Percentiles rank a stretch among this genome's conserved stretches.
Evolutionary conservation across 2,888 invertebrate species (phyloP).

Genomic region (Acanthosepion esculentum): DNA sequence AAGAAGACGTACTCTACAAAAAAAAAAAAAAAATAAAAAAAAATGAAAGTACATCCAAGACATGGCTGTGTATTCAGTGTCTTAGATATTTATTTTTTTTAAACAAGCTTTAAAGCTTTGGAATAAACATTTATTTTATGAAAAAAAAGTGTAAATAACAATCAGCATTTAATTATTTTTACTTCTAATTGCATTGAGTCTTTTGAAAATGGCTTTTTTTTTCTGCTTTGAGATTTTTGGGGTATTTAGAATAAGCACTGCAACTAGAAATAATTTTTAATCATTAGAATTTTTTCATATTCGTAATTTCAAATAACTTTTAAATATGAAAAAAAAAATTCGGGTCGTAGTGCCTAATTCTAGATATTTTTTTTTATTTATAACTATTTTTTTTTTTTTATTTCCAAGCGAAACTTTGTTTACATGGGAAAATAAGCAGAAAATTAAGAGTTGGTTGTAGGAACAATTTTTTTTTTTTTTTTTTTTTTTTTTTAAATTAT

Average conservation of each 20-base stretch:
- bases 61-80: neutral
- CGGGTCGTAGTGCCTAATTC: too few species aligned
- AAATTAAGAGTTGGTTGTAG: neutral
- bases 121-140: too few species aligned
- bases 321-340: too few species aligned
- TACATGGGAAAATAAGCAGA: neutral
- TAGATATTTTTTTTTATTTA: neutral
- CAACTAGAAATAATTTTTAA: too few species aligned
- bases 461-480: neutral
- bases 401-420: neutral
- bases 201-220: neutral
- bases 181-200: neutral
- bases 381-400: neutral
- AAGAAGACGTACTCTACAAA: neutral
- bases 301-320: too few species aligned
- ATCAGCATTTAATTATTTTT: neutral
- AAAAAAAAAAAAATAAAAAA: neutral
- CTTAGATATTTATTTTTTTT: neutral
- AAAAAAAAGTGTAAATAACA: neutral
- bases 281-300: too few species aligned
- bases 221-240: too few species aligned
- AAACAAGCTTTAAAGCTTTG: too few species aligned
- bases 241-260: too few species aligned
- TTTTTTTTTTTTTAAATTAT: neutral
- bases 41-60: too few species aligned